A percentile compares a stretch with the other conserved stretches of the same genome.
These are phyloP conservation scores for Notiomystis cincta DNA, from an alignment of 2,113 vertebrate genomes.

Conservation along the genomic window DNA sequence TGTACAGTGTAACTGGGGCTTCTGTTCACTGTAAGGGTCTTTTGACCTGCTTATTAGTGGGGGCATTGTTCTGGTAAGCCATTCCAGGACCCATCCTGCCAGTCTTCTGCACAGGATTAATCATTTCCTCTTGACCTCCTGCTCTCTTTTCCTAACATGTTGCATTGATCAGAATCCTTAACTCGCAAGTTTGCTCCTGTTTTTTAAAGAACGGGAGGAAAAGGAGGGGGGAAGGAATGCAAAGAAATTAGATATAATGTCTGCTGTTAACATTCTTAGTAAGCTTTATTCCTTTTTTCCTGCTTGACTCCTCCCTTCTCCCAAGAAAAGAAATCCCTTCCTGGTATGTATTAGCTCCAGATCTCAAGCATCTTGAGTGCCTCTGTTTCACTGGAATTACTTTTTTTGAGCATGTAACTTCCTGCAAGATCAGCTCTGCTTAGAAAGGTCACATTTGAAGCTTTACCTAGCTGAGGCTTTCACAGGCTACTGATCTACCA, in stretches of 20 bases:
- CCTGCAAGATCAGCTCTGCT: slow-evolving; percentile 46
- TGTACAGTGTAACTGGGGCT: slow-evolving; percentile 43
- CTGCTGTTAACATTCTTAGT: slow-evolving; percentile 56
- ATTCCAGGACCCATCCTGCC: slow-evolving; percentile 58
- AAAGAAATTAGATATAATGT: slow-evolving; percentile 55
- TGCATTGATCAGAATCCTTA: slow-evolving; percentile 67
- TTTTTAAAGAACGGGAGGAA: slow-evolving; percentile 53
- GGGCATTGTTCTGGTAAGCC: slow-evolving; percentile 59
- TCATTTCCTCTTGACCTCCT: slow-evolving; percentile 68
- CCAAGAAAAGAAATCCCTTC: slow-evolving; percentile 56
- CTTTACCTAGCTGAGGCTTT: neutral
- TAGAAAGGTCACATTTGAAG: slow-evolving; percentile 36
- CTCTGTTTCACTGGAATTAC: slow-evolving; percentile 30
- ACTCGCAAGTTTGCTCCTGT: slow-evolving; percentile 38
- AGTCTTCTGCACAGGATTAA: slow-evolving; percentile 66
- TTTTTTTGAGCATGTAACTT: slow-evolving; percentile 26
- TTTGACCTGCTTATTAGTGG: slow-evolving; percentile 58
- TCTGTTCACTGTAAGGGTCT: slow-evolving; percentile 61
- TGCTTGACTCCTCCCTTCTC: slow-evolving; percentile 3
- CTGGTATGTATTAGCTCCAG: slow-evolving; percentile 58
- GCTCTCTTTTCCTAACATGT: slow-evolving; percentile 61
- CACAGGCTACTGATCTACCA: neutral
- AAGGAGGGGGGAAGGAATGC: slow-evolving; percentile 30
- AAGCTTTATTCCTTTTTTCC: neutral
- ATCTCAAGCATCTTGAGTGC: slow-evolving; percentile 42